Conservation (phyloP, 2,113 vertebrate genomes). For the Excalfactoria chinensis region DNA sequence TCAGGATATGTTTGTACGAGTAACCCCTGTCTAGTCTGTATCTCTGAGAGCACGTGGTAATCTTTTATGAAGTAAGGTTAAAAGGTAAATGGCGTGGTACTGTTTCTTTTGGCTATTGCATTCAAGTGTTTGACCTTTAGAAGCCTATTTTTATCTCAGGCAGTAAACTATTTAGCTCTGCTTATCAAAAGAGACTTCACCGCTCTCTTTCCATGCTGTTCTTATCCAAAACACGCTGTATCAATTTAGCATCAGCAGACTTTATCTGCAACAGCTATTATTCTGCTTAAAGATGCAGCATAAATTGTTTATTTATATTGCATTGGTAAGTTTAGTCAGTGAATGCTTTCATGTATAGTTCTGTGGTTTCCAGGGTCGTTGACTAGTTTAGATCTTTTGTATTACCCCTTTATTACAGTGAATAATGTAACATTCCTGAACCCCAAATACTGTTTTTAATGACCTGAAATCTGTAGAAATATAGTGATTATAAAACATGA, state of each 20-base stretch:
- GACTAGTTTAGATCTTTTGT: constrained; percentile 3
- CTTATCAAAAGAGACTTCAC: constrained; percentile 67
- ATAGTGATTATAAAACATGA: not conserved
- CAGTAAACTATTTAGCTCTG: constrained; percentile 58
- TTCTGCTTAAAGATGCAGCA: not conserved
- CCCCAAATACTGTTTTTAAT: not conserved
- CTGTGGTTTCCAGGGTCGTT: constrained; percentile 29
- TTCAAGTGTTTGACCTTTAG: constrained; percentile 54
- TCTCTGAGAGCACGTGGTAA: constrained; percentile 38
- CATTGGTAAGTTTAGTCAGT: not conserved
- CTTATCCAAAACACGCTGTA: constrained; percentile 54
- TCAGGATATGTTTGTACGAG: constrained; percentile 52
- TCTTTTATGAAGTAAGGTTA: constrained; percentile 49
- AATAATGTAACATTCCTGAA: not conserved
- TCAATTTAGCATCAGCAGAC: constrained; percentile 32
- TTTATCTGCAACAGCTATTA: constrained; percentile 31
- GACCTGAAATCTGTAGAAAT: not conserved
- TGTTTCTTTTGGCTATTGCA: constrained; percentile 65
- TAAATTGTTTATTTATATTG: not conserved
- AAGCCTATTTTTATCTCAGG: constrained; percentile 67
- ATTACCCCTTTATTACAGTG: not conserved
- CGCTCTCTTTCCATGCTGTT: constrained; percentile 54
- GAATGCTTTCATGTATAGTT: not conserved
- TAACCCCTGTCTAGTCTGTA: constrained; percentile 28
- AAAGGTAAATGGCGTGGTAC: constrained; percentile 54